These are phyloP conservation scores for Solenopsis invicta DNA, from an alignment of 1,140 invertebrate genomes.

Conservation along the genomic window DNA sequence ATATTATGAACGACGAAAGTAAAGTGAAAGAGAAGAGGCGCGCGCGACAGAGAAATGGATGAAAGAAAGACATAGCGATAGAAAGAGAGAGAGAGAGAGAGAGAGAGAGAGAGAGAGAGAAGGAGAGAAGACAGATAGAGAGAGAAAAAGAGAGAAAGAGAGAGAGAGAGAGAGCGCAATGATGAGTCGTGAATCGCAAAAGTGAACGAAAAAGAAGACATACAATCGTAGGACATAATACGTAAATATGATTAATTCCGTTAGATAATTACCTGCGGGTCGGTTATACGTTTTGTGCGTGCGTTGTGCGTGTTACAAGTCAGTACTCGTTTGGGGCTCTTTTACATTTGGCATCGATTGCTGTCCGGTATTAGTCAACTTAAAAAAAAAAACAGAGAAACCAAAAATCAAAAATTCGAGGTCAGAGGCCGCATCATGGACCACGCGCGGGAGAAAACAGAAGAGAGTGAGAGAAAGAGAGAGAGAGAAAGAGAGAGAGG, in stretches of 20 bases:
- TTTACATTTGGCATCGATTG: conserved; percentile 85
- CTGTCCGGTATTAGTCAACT: conserved; percentile 87
- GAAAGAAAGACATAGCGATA: conserved; percentile 21
- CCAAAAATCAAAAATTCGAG: conserved; percentile 85
- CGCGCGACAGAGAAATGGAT: conserved; percentile 33
- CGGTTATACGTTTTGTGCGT: conserved; percentile 85
- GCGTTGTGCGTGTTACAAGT: conserved; percentile 86
- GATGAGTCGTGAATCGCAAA: conserved; percentile 68
- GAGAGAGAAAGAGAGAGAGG: no score
- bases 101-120: conserved; percentile 48
- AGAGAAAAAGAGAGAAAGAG: conserved; percentile 41
- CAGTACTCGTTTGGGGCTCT: conserved; percentile 86
- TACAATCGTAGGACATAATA: conserved; percentile 76
- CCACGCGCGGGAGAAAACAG: background rate
- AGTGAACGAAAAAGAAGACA: conserved; percentile 65
- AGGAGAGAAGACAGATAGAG: conserved; percentile 30
- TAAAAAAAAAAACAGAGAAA: conserved; percentile 86
- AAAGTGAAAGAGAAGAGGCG: conserved; percentile 57
- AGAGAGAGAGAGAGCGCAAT: conserved; percentile 64
- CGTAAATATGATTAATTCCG: conserved; percentile 75
- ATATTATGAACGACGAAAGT: conserved; percentile 40
- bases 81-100: background rate
- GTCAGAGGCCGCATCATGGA: conserved; percentile 55
- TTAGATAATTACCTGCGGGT: conserved; percentile 85
- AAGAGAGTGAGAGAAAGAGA: conserved; percentile 9